Evolutionary conservation across 2,888 invertebrate genomes (phyloP).

Genomic region (Marasmarcha lunaedactyla): DNA sequence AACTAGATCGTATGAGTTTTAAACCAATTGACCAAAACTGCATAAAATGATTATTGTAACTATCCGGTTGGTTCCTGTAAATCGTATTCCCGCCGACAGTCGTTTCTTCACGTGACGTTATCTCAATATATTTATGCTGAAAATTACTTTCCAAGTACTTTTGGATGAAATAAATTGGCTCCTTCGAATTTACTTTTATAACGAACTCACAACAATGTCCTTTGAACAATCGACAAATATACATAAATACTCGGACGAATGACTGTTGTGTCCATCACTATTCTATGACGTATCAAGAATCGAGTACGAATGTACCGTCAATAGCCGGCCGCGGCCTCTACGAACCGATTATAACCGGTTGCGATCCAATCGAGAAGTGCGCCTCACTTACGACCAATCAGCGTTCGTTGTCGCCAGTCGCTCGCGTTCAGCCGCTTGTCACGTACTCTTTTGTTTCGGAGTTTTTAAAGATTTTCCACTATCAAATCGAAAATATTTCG

Average conservation of each 20-base stretch:
- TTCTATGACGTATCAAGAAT: conserved; percentile 23
- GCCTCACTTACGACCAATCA: conserved; percentile 56
- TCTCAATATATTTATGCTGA: too few relatives aligned
- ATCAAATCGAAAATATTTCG: conserved; percentile 15
- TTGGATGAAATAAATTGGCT: too few relatives aligned
- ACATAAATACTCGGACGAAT: conserved; percentile 17
- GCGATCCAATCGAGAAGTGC: conserved; percentile 46
- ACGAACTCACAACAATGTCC: too few relatives aligned
- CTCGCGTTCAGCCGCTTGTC: conserved; percentile 30
- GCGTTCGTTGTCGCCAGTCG: conserved; percentile 44
- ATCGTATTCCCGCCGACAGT: conserved; percentile 11
- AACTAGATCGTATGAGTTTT: conserved; percentile 28
- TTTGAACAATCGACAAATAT: conserved; percentile 8
- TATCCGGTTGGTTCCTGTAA: conserved; percentile 29
- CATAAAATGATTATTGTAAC: conserved; percentile 17
- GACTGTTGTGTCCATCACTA: conserved; percentile 37
- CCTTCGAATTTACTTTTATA: too few relatives aligned
- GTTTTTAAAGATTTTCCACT: conserved; percentile 28
- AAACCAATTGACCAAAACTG: conserved; percentile 22
- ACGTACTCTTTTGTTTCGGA: conserved; percentile 29
- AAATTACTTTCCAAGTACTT: too few relatives aligned
- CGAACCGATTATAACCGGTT: conserved; percentile 60
- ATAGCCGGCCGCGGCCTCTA: conserved; percentile 52
- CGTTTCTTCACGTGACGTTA: neutral
- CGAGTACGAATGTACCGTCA: conserved; percentile 40